Percentiles rank a stretch among this genome's conserved stretches.
Evolutionary conservation across 2,888 invertebrate genomes (phyloP).

Genomic region (Ichneumon xanthorius): DNA sequence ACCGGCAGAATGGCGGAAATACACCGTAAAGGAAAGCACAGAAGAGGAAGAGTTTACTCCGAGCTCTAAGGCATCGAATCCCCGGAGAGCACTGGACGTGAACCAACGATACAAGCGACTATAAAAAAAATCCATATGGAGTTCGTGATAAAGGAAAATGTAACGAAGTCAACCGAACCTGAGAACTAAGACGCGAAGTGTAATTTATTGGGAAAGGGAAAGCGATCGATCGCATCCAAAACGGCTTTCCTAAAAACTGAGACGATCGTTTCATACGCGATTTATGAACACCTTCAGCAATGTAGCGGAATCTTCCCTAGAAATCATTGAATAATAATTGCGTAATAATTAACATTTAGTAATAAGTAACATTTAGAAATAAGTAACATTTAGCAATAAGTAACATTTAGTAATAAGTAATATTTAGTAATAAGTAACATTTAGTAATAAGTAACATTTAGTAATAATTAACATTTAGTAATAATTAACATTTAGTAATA

Average conservation of each 20-base stretch:
- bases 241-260: neutral
- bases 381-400: too few species aligned
- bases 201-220: neutral
- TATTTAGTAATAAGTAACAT: too few species aligned
- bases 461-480: too few species aligned
- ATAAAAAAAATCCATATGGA: neutral
- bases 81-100: neutral
- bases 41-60: neutral
- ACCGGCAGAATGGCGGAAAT: conserved; percentile 11
- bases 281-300: neutral
- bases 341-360: too few species aligned
- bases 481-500: too few species aligned
- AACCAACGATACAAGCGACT: neutral
- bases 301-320: too few species aligned
- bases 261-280: neutral
- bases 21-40: neutral
- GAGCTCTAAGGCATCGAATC: neutral
- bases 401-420: too few species aligned
- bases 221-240: neutral
- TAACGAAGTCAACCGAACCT: neutral
- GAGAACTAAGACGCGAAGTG: neutral
- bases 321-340: too few species aligned
- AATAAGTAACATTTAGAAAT: too few species aligned
- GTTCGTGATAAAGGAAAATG: neutral
- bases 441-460: too few species aligned